phyloP scores from a whole-genome alignment of 2,888 invertebrate species.

The Onchidella celtica region DNA sequence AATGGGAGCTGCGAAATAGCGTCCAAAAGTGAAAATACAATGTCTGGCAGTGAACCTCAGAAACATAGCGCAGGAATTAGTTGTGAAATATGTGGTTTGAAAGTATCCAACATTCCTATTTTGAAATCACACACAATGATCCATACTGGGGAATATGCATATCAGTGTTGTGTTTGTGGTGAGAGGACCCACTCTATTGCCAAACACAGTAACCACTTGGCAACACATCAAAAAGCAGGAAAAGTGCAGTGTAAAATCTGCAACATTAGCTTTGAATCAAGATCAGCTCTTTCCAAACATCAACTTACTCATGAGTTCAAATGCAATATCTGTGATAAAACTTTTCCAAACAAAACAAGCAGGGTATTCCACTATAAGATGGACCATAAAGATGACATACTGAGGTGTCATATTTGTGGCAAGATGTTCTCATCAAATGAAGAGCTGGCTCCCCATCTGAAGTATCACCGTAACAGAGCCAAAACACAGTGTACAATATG shows the following conservation, averaged over 20 bases:
- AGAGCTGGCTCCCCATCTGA: slow-evolving; percentile 49
- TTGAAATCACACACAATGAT: slow-evolving; percentile 38
- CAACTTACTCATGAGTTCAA: slow-evolving; percentile 36
- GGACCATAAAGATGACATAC: slow-evolving; percentile 51
- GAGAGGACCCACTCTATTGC: slow-evolving; percentile 28
- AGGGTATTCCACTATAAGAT: slow-evolving; percentile 50
- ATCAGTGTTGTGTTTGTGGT: slow-evolving; percentile 38
- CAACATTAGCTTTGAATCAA: slow-evolving; percentile 11
- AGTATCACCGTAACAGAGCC: slow-evolving; percentile 37
- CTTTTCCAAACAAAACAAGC: slow-evolving; percentile 52
- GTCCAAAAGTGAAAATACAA: background rate
- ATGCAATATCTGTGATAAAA: slow-evolving; percentile 50
- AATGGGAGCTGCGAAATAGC: background rate
- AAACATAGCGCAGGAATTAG: background rate
- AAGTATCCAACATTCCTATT: slow-evolving; percentile 21
- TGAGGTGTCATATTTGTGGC: slow-evolving; percentile 51
- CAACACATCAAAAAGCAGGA: slow-evolving; percentile 28
- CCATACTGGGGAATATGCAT: slow-evolving; percentile 38
- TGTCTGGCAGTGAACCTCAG: too few relatives aligned
- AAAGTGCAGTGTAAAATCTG: slow-evolving; percentile 36
- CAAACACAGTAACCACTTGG: slow-evolving; percentile 22
- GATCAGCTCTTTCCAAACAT: slow-evolving; percentile 25
- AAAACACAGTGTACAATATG: slow-evolving; percentile 38
- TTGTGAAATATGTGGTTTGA: slow-evolving; percentile 29
- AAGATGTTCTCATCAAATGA: slow-evolving; percentile 42